Conservation (phyloP, 2,888 invertebrate genomes). For the Andrena hattorfiana region DNA sequence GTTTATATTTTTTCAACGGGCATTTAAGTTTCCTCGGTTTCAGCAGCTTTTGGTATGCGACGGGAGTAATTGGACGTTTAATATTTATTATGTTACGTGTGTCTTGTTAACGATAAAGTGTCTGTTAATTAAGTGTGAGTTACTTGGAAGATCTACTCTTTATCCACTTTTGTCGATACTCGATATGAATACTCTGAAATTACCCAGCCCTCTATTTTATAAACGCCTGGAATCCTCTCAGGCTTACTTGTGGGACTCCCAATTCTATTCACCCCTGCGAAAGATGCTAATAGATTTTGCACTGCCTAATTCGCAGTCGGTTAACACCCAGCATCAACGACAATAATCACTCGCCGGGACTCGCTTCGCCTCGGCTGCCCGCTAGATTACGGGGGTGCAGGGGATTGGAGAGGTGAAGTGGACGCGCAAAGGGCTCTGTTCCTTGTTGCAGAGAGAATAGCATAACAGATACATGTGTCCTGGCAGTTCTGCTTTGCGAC, state of each 20-base stretch:
- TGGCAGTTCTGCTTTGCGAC: conserved; percentile 79
- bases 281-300: conserved; percentile 9
- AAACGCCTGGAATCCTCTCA: no score
- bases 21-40: background rate
- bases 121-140: no score
- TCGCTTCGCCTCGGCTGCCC: conserved; percentile 18
- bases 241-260: background rate
- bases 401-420: conserved; percentile 39
- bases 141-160: no score
- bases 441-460: conserved; percentile 58
- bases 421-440: conserved; percentile 67
- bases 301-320: conserved; percentile 32
- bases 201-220: no score
- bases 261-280: background rate
- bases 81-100: background rate
- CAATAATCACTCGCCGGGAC: conserved; percentile 56
- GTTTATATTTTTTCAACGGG: conserved; percentile 16
- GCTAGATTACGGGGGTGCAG: conserved; percentile 42
- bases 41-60: background rate
- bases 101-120: no score
- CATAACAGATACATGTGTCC: conserved; percentile 82
- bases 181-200: no score
- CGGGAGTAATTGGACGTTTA: background rate
- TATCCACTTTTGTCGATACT: no score
- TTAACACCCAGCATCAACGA: conserved; percentile 47